Conservation (phyloP, 2,113 vertebrate species). For the Acrocephalus kingi region DNA sequence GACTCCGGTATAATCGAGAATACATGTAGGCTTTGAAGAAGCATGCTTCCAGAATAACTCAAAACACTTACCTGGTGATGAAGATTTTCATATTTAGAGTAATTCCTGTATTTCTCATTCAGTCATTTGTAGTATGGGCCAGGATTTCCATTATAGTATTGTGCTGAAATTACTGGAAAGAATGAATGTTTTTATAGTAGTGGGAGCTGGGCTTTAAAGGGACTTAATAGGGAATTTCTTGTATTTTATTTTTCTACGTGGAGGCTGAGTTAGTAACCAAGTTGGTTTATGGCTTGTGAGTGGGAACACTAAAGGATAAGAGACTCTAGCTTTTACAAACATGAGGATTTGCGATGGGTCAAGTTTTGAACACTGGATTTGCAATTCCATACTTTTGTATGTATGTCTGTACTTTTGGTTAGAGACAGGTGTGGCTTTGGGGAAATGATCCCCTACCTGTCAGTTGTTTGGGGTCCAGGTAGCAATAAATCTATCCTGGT, state of each 20-base stretch:
- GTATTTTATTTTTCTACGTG: not conserved
- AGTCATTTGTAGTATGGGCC: not conserved
- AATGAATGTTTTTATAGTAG: not conserved
- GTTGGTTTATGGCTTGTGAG: not conserved
- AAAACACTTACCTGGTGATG: not conserved
- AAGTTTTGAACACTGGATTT: not conserved
- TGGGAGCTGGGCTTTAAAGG: not conserved
- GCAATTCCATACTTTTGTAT: not conserved
- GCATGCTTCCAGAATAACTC: not conserved
- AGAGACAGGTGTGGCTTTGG: not conserved
- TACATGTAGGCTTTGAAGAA: not conserved
- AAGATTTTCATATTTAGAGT: not conserved
- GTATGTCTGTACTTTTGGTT: too few species aligned
- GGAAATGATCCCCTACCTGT: not conserved
- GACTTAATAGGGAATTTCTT: not conserved
- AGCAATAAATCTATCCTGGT: not conserved
- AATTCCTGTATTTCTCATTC: not conserved
- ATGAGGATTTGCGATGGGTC: not conserved
- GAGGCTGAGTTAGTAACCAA: not conserved
- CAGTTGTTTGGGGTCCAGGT: not conserved
- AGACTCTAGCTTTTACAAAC: not conserved
- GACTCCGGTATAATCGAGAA: not conserved
- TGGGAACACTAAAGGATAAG: not conserved
- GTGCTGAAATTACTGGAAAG: not conserved
- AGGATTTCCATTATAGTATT: not conserved